Evolutionary conservation across 2,888 invertebrate species (phyloP).

Genomic region (Zelleria hepariella): DNA sequence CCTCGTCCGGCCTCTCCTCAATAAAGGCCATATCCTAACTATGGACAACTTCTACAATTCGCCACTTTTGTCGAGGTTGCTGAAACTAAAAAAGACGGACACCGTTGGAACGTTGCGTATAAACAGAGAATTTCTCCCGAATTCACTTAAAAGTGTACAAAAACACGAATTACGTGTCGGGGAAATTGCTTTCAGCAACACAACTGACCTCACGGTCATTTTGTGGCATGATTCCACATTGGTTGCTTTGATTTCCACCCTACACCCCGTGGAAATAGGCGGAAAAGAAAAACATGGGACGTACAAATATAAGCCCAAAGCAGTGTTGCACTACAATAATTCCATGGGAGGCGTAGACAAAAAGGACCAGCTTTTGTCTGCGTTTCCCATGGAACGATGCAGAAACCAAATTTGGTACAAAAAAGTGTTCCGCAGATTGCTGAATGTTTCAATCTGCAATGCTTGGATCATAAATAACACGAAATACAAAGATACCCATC

Average conservation of each 20-base stretch:
- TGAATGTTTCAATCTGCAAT: background rate
- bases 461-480: background rate
- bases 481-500: background rate
- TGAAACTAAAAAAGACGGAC: background rate
- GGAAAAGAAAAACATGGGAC: background rate
- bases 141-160: background rate
- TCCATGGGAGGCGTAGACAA: constrained; percentile 5
- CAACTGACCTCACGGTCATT: background rate
- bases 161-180: background rate
- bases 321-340: background rate
- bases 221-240: background rate
- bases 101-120: background rate
- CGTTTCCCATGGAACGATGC: background rate
- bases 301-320: background rate
- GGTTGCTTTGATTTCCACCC: background rate
- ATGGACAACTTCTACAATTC: constrained; percentile 3
- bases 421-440: background rate
- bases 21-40: background rate
- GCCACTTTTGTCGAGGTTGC: background rate
- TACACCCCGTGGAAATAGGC: background rate
- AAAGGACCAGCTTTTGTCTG: background rate
- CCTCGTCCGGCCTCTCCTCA: background rate
- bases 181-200: background rate
- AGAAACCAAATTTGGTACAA: constrained; percentile 2
- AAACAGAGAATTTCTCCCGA: background rate